A percentile compares a stretch with the other conserved stretches of the same genome.
Conservation (phyloP, 2,797 vertebrate species). For the Sebastes alutus region DNA sequence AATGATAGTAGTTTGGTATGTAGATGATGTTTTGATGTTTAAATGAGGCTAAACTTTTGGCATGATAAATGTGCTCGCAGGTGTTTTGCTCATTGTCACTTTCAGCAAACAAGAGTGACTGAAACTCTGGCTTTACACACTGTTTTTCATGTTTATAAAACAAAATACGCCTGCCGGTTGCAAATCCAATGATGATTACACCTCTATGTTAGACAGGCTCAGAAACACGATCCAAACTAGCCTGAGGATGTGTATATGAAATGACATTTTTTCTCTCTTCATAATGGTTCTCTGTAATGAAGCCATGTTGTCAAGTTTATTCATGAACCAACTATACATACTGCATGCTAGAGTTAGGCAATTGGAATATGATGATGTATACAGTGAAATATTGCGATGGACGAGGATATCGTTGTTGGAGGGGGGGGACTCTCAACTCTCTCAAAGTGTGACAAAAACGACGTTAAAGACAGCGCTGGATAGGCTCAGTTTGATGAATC, state of each 20-base stretch:
- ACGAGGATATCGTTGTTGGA: not conserved
- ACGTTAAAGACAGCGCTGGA: not conserved
- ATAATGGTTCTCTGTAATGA: not conserved
- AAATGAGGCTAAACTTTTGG: conserved; percentile 18
- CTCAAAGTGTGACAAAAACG: not conserved
- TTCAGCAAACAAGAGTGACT: conserved; percentile 16
- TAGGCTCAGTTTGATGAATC: not conserved
- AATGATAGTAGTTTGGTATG: conserved; percentile 23
- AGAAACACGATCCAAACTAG: conserved; percentile 14
- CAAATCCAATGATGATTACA: conserved; percentile 17
- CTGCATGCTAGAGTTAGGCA: not conserved
- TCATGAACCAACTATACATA: not conserved
- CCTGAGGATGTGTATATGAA: conserved; percentile 19
- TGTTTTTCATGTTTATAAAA: conserved; percentile 22
- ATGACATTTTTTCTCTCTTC: not conserved
- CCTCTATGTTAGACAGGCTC: conserved; percentile 6
- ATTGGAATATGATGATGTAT: not conserved
- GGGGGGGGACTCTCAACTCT: not conserved
- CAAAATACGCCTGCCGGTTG: not conserved
- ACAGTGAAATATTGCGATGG: not conserved
- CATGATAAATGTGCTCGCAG: conserved; percentile 2
- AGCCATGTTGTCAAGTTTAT: not conserved
- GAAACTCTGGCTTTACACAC: not conserved
- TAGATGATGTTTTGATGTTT: conserved; percentile 24
- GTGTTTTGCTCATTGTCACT: conserved; percentile 31